A percentile compares a stretch with the other conserved stretches of the same genome.
Conservation (phyloP, 2,888 invertebrate species). For the Eupithecia insigniata region DNA sequence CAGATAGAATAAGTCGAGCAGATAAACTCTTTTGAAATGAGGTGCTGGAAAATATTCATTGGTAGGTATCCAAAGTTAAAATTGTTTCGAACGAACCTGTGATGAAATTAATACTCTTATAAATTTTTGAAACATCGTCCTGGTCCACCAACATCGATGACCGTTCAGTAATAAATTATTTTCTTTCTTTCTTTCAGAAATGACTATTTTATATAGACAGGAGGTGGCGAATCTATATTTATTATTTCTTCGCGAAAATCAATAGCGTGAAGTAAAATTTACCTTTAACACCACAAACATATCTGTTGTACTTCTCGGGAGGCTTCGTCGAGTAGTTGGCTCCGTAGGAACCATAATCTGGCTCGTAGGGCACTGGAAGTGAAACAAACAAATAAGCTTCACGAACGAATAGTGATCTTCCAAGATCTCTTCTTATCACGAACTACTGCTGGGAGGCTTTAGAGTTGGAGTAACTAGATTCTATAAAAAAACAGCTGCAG, state of each 20-base stretch:
- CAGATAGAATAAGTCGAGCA: no score
- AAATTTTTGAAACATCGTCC: no score
- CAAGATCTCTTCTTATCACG: background rate
- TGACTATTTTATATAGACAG: no score
- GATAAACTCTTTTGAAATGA: no score
- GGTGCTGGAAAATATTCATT: no score
- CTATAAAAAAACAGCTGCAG: background rate
- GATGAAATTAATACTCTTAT: no score
- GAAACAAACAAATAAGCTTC: conserved; percentile 12
- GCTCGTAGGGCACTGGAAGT: conserved; percentile 74
- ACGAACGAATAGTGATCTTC: background rate
- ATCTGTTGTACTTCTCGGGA: conserved; percentile 92
- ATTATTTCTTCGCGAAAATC: no score
- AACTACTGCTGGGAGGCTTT: background rate
- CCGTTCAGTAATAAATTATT: background rate
- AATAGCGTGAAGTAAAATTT: conserved; percentile 46
- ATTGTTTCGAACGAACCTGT: no score
- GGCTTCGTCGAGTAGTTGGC: conserved; percentile 78
- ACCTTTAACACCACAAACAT: conserved; percentile 96
- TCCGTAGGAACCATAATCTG: conserved; percentile 79
- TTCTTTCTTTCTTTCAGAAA: no score
- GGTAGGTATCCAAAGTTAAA: no score
- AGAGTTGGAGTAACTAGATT: background rate
- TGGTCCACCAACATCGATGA: no score
- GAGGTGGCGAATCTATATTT: no score